phyloP scores from a whole-genome alignment of 2,113 vertebrate species.

The Onychorhynchus coronatus region DNA sequence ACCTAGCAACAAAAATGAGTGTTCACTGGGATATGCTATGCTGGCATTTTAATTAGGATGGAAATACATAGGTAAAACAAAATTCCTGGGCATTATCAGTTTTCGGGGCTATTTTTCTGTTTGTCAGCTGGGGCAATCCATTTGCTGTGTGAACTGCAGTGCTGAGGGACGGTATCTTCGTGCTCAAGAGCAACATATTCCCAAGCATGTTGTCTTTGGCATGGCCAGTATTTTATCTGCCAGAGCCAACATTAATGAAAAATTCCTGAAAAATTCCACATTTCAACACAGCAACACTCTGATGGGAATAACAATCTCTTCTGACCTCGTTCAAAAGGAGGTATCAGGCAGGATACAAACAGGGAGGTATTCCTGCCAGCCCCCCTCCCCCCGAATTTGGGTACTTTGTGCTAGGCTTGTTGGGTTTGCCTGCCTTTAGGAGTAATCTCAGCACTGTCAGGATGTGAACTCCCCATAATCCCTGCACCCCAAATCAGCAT shows the following conservation, averaged over 20 bases:
- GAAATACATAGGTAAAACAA: neutral
- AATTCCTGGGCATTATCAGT: neutral
- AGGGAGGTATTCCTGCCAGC: neutral
- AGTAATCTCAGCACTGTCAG: neutral
- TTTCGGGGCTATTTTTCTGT: neutral
- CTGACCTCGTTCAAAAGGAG: neutral
- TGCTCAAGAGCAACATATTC: conserved; percentile 25
- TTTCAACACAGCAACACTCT: conserved; percentile 20
- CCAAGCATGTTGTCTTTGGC: conserved; percentile 66
- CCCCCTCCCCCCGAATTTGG: neutral
- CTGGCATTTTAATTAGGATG: neutral
- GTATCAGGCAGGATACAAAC: neutral
- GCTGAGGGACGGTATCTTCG: neutral
- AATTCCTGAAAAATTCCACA: conserved; percentile 67
- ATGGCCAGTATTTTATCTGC: conserved; percentile 51
- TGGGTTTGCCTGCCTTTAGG: neutral
- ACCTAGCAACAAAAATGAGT: neutral
- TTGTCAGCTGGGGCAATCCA: neutral
- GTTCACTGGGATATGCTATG: neutral
- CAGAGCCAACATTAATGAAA: conserved; percentile 65
- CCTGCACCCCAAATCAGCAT: neutral
- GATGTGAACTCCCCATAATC: neutral
- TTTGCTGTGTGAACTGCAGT: neutral
- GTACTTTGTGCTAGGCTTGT: neutral
- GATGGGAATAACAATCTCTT: conserved; percentile 28